Evolutionary conservation across 2,797 vertebrate genomes (phyloP), one percentile per base, ranked within the genome.

Genomic region (Parambassis ranga): DNA sequence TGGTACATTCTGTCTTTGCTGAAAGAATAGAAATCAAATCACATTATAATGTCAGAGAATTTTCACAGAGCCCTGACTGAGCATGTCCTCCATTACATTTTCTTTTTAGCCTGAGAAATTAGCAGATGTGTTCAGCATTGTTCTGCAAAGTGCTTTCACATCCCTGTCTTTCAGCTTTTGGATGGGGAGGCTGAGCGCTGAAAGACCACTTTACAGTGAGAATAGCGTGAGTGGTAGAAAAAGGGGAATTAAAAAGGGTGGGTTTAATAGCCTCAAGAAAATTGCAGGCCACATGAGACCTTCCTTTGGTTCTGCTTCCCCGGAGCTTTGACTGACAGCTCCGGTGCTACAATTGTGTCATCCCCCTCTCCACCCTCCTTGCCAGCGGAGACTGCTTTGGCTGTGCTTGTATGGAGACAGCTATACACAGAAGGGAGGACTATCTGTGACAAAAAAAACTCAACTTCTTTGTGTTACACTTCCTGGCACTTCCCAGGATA

Each of bases 201-300:
- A 77, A 78, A 79, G 59, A 43, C 65, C 75, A 77, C 74, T 83
- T 76, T 63, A 65, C 64, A 37, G 37, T 36, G 32, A 72, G 62
- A 87, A 92, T 86, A 83, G 70, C 20, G 82, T 66, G 74, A 71
- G 67, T 44, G 59, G 81, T 77, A 61, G 48, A 80, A 24, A 75
- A 52, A n/a, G n/a, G n/a, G 82, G 91, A 94, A 94, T 94, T 90
- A 91, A 65, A 90, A 77, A 74, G 83, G 68, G 84, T 62, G 84
- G 81, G 51, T 79, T 89, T 87, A 90, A 92, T 91, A 83, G 91
- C 85, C 74, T 85, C 51, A 65, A 86, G 85, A 74, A 87, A 92
- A 91, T 92, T 93, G 85, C 66, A 89, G 83, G 56, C 77, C 88
- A 86, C 85, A 81, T 75, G 76, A 78, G 90, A 85, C 7, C 42